Evolutionary conservation across 2,113 vertebrate genomes (phyloP), one percentile per base, ranked within the genome.

Genomic region (Sciurus niger): DNA sequence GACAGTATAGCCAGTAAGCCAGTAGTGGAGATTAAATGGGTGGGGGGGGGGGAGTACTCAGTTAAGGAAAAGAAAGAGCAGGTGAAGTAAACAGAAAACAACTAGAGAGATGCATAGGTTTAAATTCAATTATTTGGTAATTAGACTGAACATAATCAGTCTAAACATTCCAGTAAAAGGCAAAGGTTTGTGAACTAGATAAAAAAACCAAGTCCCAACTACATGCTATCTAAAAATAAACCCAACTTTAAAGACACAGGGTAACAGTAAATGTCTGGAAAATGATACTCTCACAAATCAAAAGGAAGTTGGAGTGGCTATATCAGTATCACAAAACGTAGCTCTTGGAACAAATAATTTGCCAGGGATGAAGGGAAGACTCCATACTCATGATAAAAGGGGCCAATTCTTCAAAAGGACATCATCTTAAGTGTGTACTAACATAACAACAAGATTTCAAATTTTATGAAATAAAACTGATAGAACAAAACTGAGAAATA

Each of bases 31-130:
- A 78, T 30, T 37, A 78, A 78, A 67, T 48, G 72, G 72, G 58
- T 58, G 55, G 18, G 7, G 46, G 40, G 22, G 53, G 25, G 30
- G 13, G 76, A 90, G n/a, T 63, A 25, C 40, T 68, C 14, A 30
- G 65, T 84, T 60, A 88, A 89, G 18, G 40, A 79, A 77, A 79
- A 58, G 78, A 78, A 78, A 84, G 17, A 58, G 86, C 48, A 84
- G 32, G 43, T 20, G 20, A 89, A 18, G 55, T n/a, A 70, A 32
- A 55, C 6, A 79, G 65, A 67, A 68, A 88, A 37, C 88, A 60
- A 34, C 48, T 73, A 70, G 60, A 80, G 48, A 80, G 55, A 72
- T 11, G 46, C 55, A 25, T 7, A 34, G 58, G 60, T n/a, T 76
- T 55, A 72, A 40, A 80, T 48, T 60, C 48, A 65, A 65, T 25